Base-by-base conservation (phyloP, 2,888 invertebrate species). In the Ischnus inquisitorius region DNA sequence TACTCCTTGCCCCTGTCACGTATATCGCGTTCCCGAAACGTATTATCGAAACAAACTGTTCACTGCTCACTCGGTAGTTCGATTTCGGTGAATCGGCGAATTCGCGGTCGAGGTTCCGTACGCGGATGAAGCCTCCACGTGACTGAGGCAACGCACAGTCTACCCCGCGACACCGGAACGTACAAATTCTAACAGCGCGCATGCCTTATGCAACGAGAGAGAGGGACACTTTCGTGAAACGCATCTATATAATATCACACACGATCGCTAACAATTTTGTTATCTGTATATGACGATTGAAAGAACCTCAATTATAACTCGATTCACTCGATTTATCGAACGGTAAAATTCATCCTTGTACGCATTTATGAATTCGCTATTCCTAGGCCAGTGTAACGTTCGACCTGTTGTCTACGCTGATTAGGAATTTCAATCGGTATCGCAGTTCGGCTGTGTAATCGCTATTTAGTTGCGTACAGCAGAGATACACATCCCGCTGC, bases 61-160 rank as follows among this genome's bases (percentile, higher is more conserved):
- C 80, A 81, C 81, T 85, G 69, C 71, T 82, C 83, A 86, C 79
- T 72, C 19, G 28, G 39, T 72, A 25, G 76, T 65, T 68, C 64
- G 25, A 41, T 69, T 74, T 62, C 12, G 6, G 5, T 16, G 28
- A 16, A 72, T 28, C 22, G 41, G 28, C 14, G 34, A 77, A 62
- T 43, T 43, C 77, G 79, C 79, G 82, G 69, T 57, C 80, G 60
- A 84, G 84, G 89, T 87, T 88, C 90, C 88, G 89, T 84, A 87
- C 88, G 87, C 89, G 89, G 88, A 88, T 86, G 88, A 85, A 87
- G 83, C 88, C 90, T 89, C 91, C 91, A 91, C 91, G 91, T 91
- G 91, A 91, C 91, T 91, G 90, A 89, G 83, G 87, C 86, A 87
- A 86, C 64, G 72, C 65, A 72, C 48, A 51, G 82, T 65, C 79